Evolutionary conservation across 1,140 invertebrate genomes (phyloP), one percentile per base, ranked within the genome.

Genomic region (Physella acuta): DNA sequence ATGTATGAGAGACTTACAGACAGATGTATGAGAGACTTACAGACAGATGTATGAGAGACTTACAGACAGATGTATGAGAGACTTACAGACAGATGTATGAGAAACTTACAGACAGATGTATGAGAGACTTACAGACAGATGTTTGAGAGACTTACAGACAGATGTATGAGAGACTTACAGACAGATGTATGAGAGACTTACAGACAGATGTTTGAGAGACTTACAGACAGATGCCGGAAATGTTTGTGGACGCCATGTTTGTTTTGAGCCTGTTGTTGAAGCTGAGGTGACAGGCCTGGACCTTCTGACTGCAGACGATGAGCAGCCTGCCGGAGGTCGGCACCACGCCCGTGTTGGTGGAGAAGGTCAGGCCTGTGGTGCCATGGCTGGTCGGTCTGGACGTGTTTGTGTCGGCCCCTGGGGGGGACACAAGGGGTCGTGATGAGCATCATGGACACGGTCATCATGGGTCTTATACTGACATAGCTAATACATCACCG

Each of bases 141-240:
- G 39, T 44, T 20, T 55, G 5, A 55, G 8, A n/a, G 8, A 55
- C 52, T 5, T 14, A 55, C 8, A 55, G 24, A 55, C 11, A 17
- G 26, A 55, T 8, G 8, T 24, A 8, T 55, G 24, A 14, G 8
- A 55, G 8, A 17, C 8, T n/a, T 14, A 55, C 52, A 8, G 52
- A 5, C 24, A 24, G 8, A 55, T 28, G 17, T 14, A 11, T 11
- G 20, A 44, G 39, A 44, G 26, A 55, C 24, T 55, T 26, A 16
- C 5, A 26, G 26, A 55, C 16, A 16, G 26, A 55, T 5, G 5
- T 24, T 24, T 20, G 30, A 11, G 16, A 8, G 3, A 33, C 56
- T 28, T 58, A 62, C 34, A 37, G 33, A 39, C 33, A 62, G 24
- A 44, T 16, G 20, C 36, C 36, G 39, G 37, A 62, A n/a, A 62